Evolutionary conservation across 1,140 invertebrate species (phyloP).

Genomic region (Sitobion miscanthi): DNA sequence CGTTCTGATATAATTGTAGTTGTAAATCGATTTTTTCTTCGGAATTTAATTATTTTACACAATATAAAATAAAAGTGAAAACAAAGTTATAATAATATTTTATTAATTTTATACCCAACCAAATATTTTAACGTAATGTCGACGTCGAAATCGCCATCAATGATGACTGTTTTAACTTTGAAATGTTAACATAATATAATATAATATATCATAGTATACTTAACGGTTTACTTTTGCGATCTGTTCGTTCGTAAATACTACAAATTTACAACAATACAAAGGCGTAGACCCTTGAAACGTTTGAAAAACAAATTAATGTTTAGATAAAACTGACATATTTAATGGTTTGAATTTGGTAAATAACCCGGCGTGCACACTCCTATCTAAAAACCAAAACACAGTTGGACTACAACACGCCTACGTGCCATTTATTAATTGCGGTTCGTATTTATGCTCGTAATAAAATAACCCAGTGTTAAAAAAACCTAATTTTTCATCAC

Average conservation of each 20-base stretch:
- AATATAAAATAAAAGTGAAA: background rate
- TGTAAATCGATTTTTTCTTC: background rate
- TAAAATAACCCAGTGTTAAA: background rate
- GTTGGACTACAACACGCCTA: background rate
- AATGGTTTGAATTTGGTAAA: slow-evolving; percentile 28
- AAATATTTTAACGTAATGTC: background rate
- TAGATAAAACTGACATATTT: slow-evolving; percentile 37
- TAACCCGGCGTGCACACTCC: background rate
- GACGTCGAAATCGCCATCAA: background rate
- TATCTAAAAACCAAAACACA: slow-evolving; percentile 15
- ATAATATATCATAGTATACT: background rate
- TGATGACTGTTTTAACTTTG: background rate
- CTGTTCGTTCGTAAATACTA: background rate
- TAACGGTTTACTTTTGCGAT: background rate
- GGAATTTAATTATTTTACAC: background rate
- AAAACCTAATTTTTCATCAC: slow-evolving; percentile 1
- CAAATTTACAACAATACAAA: slow-evolving; percentile 18
- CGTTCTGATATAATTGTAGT: background rate
- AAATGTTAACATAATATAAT: background rate
- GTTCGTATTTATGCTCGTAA: background rate
- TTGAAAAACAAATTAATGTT: slow-evolving; percentile 35
- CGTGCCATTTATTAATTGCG: background rate
- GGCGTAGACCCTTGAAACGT: slow-evolving; percentile 5
- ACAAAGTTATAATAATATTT: background rate
- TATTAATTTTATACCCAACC: background rate